Evolutionary conservation across 92 coral and sea anemone species (phyloP).

Genomic region (Siderastrea radians): DNA sequence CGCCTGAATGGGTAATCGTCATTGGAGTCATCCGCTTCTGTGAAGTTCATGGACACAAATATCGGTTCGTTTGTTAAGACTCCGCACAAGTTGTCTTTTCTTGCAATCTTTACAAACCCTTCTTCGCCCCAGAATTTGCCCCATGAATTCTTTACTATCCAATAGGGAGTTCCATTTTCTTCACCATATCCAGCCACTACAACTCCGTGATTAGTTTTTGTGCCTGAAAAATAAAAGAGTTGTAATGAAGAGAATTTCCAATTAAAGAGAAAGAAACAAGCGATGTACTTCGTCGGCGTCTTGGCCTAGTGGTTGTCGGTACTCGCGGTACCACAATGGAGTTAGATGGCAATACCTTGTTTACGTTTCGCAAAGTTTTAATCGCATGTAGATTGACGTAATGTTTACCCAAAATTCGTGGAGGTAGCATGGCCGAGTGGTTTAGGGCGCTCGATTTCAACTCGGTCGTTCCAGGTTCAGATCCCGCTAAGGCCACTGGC

Average conservation of each 20-base stretch:
- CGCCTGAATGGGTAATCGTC: slow-evolving; percentile 74
- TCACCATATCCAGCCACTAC: slow-evolving; percentile 88
- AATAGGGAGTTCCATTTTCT: slow-evolving; percentile 74
- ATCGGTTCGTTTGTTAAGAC: slow-evolving; percentile 89
- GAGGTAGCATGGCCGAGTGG: too few species aligned
- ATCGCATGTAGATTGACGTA: too few species aligned
- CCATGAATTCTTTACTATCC: slow-evolving; percentile 97
- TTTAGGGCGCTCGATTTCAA: too few species aligned
- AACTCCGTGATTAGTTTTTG: slow-evolving; percentile 86
- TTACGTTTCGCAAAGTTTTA: too few species aligned
- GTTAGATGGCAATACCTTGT: too few species aligned
- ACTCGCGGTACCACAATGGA: too few species aligned
- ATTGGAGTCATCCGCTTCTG: slow-evolving; percentile 27
- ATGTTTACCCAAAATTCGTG: too few species aligned
- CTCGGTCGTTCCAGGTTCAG: too few species aligned
- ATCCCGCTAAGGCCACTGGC: too few species aligned
- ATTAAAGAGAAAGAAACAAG: too few species aligned
- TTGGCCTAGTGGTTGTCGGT: too few species aligned
- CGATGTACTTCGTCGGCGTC: too few species aligned
- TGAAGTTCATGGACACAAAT: slow-evolving; percentile 75
- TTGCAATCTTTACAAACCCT: slow-evolving; percentile 84
- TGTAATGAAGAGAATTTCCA: not conserved
- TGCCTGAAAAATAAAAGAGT: slow-evolving; percentile 39
- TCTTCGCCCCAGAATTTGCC: slow-evolving; percentile 95
- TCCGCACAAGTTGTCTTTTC: slow-evolving; percentile 85